Base-by-base conservation (phyloP, 2,888 invertebrate species). In the Platycheirus albimanus region DNA sequence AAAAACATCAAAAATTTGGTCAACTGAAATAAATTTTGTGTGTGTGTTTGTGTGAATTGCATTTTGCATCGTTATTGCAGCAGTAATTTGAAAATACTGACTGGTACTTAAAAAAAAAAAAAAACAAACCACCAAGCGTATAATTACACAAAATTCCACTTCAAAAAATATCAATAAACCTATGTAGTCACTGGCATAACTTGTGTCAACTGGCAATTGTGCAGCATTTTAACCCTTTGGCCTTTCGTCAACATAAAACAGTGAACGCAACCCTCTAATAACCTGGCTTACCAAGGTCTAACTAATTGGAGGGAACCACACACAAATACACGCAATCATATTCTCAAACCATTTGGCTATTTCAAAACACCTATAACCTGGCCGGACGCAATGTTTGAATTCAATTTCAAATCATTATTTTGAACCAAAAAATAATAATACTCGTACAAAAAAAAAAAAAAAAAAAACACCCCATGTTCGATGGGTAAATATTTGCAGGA, bases 401-500 rank as follows among this genome's bases (percentile, higher is more conserved):
- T 52, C 64, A 63, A 71, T 64, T 52, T 56, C 15, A 45, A 66
- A 66, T 58, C 33, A 64, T 58, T 66, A 66, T 58, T 66, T 72
- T 66, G 51, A 72, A 24, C 47, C n/a, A n/a, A n/a, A n/a, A n/a
- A n/a, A n/a, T n/a, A n/a, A n/a, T n/a, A n/a, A n/a, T n/a, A n/a
- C n/a, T n/a, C n/a, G n/a, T 49, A 19, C 11, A 8, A 15, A 47
- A 54, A 33, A 49, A 49, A 20, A 6, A 41, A 24, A 4, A 52
- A 33, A 33, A 36, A 17, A 54, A 45, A 45, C 28, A 10, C n/a
- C 7, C 8, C n/a, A n/a, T n/a, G n/a, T 19, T 43, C 43, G 15
- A 72, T 28, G 13, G 13, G 66, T 15, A 58, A 79, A 79, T 79
- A 74, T 78, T 72, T 78, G 72, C 56, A 36, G 56, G 17, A 58